Evolutionary conservation across 2,113 vertebrate species (phyloP).

Genomic region (Phylloscopus whistleri): DNA sequence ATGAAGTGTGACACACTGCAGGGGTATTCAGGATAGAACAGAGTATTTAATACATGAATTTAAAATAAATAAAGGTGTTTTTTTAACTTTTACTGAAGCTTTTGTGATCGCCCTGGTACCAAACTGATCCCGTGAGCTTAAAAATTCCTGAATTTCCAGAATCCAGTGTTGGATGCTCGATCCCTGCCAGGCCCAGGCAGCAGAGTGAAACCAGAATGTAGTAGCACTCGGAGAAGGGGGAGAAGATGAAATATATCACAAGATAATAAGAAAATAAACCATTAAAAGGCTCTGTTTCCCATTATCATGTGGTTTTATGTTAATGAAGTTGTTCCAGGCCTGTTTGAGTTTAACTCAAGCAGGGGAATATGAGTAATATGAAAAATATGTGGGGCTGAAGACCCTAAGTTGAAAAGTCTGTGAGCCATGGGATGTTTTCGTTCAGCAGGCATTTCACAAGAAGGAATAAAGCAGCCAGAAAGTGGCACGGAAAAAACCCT

Average conservation of each 20-base stretch:
- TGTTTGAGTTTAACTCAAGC: slow-evolving; percentile 72
- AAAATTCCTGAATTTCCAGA: background rate
- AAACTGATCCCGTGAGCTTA: background rate
- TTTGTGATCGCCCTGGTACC: background rate
- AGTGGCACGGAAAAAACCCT: slow-evolving; percentile 23
- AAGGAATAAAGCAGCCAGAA: slow-evolving; percentile 57
- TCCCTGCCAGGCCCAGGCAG: background rate
- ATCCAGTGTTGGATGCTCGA: background rate
- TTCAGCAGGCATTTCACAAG: slow-evolving; percentile 55
- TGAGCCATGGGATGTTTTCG: slow-evolving; percentile 60
- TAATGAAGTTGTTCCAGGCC: slow-evolving; percentile 75
- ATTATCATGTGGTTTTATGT: slow-evolving; percentile 78
- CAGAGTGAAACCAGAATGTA: slow-evolving; percentile 63
- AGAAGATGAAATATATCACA: slow-evolving; percentile 72
- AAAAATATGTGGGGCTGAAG: slow-evolving; percentile 71
- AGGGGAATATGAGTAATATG: slow-evolving; percentile 73
- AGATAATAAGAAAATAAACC: slow-evolving; percentile 77
- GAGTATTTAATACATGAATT: fast-evolving
- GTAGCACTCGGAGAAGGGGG: slow-evolving; percentile 54
- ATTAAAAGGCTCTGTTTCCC: slow-evolving; percentile 73
- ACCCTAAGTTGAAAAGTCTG: slow-evolving; percentile 72
- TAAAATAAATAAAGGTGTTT: background rate
- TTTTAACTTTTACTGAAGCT: background rate
- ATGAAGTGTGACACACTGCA: background rate
- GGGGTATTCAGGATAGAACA: too few species aligned